A percentile compares a stretch with the other conserved stretches of the same genome.
Evolutionary conservation across 2,888 invertebrate species (phyloP).

Genomic region (Sinodicranocentrus sp.): DNA sequence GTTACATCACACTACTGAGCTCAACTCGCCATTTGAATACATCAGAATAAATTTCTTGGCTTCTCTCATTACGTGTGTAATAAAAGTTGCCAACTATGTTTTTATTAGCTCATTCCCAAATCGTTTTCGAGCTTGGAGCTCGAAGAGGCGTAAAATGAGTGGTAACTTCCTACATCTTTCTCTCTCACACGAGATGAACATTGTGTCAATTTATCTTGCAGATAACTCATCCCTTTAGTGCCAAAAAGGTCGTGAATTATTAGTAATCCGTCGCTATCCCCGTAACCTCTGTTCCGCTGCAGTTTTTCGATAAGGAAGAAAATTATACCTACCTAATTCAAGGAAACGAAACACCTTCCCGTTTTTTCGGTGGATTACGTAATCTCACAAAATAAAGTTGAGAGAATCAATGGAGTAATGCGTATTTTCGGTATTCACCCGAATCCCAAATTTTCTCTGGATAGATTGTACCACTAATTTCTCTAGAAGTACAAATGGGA

Average conservation of each 20-base stretch:
- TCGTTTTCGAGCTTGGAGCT: background rate
- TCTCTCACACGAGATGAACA: background rate
- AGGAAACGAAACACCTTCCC: background rate
- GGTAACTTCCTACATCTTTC: conserved; percentile 24
- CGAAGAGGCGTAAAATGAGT: conserved; percentile 24
- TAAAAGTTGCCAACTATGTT: conserved; percentile 39
- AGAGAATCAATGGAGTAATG: background rate
- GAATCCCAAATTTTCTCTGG: background rate
- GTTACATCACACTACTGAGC: too few relatives aligned
- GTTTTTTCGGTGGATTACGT: background rate
- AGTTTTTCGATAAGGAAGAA: background rate
- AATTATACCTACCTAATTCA: background rate
- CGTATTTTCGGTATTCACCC: conserved; percentile 12
- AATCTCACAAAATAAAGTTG: background rate
- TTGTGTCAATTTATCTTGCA: background rate
- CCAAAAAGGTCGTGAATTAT: background rate
- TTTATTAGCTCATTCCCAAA: background rate
- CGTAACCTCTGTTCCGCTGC: background rate
- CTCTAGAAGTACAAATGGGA: background rate
- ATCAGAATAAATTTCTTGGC: background rate
- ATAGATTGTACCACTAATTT: background rate
- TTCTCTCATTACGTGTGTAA: background rate
- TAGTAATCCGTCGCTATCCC: background rate
- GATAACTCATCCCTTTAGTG: background rate
- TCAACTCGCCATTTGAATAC: too few relatives aligned